phyloP scores from a whole-genome alignment of 1,140 invertebrate species.

The Eueides isabella region DNA sequence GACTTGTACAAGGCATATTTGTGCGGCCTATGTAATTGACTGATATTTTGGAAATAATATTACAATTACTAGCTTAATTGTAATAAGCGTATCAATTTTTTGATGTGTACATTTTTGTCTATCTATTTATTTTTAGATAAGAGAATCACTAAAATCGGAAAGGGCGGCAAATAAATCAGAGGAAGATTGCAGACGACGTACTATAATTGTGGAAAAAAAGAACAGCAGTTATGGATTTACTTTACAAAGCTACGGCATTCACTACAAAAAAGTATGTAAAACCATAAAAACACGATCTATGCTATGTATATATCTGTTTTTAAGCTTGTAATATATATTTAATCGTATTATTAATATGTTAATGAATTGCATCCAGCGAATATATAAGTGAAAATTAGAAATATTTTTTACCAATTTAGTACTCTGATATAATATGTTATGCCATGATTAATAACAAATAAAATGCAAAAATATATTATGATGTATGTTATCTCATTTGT shows the following conservation, averaged over 20 bases:
- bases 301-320: no score
- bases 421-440: not conserved
- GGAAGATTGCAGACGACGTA: constrained; percentile 91
- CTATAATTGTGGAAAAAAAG: constrained; percentile 95
- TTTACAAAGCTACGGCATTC: constrained; percentile 96
- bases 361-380: not conserved
- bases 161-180: constrained; percentile 86
- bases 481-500: constrained; percentile 25
- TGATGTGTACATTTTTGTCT: no score
- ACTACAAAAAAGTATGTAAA: constrained; percentile 91
- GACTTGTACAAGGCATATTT: constrained; percentile 19
- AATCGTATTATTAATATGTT: not conserved
- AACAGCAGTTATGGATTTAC: constrained; percentile 97
- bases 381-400: not conserved
- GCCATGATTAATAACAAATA: not conserved
- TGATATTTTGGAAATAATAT: not conserved
- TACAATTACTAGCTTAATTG: not conserved
- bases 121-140: constrained; percentile 77
- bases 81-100: not conserved
- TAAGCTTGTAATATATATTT: no score
- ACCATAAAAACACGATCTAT: not conserved
- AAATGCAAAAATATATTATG: not conserved
- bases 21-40: not conserved
- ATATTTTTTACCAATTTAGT: not conserved
- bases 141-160: constrained; percentile 92